Percentiles rank a stretch among this genome's conserved stretches.
These are phyloP conservation scores for Xestia ashworthii DNA, from an alignment of 2,888 invertebrate genomes.

Conservation along the genomic window DNA sequence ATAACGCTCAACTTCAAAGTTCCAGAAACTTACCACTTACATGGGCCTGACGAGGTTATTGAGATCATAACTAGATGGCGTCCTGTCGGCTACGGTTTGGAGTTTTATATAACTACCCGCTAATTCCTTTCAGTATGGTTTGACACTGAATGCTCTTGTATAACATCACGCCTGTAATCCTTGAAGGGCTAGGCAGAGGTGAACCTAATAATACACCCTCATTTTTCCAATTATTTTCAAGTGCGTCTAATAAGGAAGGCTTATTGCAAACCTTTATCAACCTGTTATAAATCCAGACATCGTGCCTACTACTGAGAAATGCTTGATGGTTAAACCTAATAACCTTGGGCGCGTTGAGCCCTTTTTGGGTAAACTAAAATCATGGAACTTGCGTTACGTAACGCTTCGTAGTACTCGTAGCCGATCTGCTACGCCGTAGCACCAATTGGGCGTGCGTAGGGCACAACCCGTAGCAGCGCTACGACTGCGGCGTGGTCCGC, in stretches of 20 bases:
- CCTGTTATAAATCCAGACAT: not conserved
- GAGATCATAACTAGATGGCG: conserved; percentile 1
- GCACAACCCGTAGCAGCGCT: too few relatives aligned
- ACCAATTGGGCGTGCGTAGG: too few relatives aligned
- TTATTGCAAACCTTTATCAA: not conserved
- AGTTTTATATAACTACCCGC: not conserved
- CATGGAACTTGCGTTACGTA: too few relatives aligned
- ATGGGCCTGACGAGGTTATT: not conserved
- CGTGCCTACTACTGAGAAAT: not conserved
- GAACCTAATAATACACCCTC: not conserved
- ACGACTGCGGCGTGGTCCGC: too few relatives aligned
- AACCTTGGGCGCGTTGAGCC: too few relatives aligned
- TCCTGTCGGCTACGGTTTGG: not conserved
- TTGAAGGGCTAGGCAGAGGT: not conserved
- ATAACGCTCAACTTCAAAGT: conserved; percentile 30
- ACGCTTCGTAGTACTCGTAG: too few relatives aligned
- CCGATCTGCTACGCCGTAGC: too few relatives aligned
- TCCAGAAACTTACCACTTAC: conserved; percentile 26
- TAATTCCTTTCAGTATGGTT: not conserved
- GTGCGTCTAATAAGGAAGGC: not conserved
- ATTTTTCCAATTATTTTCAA: not conserved
- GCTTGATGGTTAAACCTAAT: not conserved
- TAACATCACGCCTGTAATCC: not conserved
- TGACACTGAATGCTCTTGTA: not conserved
- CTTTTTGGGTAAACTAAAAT: too few relatives aligned